A percentile compares a stretch with the other conserved stretches of the same genome.
phyloP scores from a whole-genome alignment of 23 tunicate species.

The Phallusia fumigata region DNA sequence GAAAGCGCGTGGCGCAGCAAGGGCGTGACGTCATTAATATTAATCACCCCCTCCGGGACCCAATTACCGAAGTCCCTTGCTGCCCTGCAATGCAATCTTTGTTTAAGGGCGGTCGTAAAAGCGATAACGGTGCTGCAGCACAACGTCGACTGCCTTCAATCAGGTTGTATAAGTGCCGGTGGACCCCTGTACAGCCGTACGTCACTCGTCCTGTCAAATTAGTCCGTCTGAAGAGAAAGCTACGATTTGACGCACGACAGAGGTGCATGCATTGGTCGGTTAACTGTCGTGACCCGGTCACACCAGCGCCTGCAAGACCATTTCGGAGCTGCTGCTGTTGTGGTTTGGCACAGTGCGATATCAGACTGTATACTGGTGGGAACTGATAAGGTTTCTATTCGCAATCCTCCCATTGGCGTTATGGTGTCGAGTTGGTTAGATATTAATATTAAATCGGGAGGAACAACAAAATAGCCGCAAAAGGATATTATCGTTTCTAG shows the following conservation, averaged over 20 bases:
- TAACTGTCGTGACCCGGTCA: neutral
- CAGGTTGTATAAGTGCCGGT: neutral
- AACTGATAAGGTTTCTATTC: too few species aligned
- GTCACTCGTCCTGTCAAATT: neutral
- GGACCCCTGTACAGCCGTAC: neutral
- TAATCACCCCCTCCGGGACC: neutral
- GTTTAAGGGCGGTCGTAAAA: conserved; percentile 8
- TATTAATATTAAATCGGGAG: too few species aligned
- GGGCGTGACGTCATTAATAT: conserved; percentile 5
- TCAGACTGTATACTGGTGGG: too few species aligned
- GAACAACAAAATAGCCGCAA: too few species aligned
- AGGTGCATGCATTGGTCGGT: neutral
- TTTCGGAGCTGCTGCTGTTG: too few species aligned
- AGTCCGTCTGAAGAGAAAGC: neutral
- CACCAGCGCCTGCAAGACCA: neutral
- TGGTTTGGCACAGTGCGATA: too few species aligned
- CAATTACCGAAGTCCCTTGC: neutral
- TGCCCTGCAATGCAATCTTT: neutral
- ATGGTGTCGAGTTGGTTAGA: too few species aligned
- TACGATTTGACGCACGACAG: neutral
- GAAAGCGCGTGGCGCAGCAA: neutral
- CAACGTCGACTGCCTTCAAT: neutral
- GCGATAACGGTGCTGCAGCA: neutral
- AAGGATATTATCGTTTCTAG: too few species aligned
- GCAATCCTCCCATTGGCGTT: too few species aligned